phyloP scores from a whole-genome alignment of 2,888 invertebrate species.

The Protodeltote pygarga region DNA sequence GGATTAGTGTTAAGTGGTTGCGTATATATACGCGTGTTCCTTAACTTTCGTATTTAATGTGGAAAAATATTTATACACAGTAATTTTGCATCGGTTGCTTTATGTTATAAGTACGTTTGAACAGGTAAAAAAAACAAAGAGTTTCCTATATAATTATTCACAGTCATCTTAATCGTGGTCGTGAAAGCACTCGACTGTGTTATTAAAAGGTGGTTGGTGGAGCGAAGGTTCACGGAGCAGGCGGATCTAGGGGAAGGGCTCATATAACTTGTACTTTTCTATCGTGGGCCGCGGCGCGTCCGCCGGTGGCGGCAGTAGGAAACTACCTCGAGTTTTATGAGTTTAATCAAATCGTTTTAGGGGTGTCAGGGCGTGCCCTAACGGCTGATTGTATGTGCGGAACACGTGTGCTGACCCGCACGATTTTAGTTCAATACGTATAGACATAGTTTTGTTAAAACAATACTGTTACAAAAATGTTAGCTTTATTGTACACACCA shows the following conservation, averaged over 20 bases:
- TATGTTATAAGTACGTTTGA: no score
- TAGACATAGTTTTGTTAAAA: constrained; percentile 59
- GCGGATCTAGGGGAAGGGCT: constrained; percentile 67
- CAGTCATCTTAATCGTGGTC: constrained; percentile 74
- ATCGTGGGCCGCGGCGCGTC: constrained; percentile 48
- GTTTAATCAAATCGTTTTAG: constrained; percentile 83
- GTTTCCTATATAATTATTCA: constrained; percentile 70
- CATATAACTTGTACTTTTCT: constrained; percentile 71
- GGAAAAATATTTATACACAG: no score
- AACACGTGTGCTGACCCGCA: constrained; percentile 74
- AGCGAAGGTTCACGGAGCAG: constrained; percentile 59
- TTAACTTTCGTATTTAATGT: no score
- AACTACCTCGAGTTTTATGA: constrained; percentile 77
- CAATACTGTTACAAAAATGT: constrained; percentile 63
- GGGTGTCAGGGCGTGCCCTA: constrained; percentile 74
- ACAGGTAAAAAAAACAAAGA: constrained; percentile 38
- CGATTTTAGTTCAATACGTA: constrained; percentile 55
- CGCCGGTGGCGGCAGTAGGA: constrained; percentile 50
- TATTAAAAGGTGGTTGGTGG: constrained; percentile 77
- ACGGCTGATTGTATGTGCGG: constrained; percentile 75
- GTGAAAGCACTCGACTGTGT: constrained; percentile 81
- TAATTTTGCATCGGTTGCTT: no score
- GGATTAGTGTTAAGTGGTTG: no score
- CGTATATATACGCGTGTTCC: no score
- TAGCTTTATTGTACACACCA: constrained; percentile 60